phyloP scores from a whole-genome alignment of 2,113 vertebrate species.

The Terrapene triunguis region DNA sequence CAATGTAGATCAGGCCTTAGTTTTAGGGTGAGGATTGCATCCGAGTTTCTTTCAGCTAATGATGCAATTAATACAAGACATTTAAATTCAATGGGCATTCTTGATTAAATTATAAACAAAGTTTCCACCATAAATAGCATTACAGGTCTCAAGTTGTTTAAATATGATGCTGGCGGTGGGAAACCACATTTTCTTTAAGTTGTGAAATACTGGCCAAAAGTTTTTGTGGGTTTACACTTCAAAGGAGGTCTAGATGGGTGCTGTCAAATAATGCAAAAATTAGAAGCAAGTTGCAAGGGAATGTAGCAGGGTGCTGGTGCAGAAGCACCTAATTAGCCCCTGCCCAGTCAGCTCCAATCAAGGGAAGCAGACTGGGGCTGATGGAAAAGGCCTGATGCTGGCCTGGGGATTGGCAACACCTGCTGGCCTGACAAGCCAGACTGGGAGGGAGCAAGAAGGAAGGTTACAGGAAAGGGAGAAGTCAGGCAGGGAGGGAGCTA shows the following conservation, averaged over 20 bases:
- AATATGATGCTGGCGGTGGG: not conserved
- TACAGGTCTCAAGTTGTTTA: not conserved
- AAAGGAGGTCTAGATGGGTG: not conserved
- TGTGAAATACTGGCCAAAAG: not conserved
- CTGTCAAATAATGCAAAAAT: constrained; percentile 19
- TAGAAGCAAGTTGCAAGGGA: not conserved
- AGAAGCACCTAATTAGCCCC: too few species aligned
- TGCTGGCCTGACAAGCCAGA: too few species aligned
- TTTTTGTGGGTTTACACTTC: not conserved
- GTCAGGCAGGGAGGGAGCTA: too few species aligned
- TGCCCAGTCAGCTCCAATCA: too few species aligned
- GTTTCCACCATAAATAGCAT: not conserved
- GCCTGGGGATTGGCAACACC: too few species aligned
- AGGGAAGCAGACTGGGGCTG: too few species aligned
- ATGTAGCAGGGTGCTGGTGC: too few species aligned
- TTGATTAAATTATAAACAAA: constrained; percentile 2
- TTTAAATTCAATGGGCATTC: not conserved
- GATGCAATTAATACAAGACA: not conserved
- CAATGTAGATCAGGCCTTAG: not conserved
- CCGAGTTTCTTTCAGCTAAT: not conserved
- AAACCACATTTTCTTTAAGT: not conserved
- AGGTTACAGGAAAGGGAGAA: too few species aligned
- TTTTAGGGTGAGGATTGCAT: not conserved
- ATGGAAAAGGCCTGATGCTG: too few species aligned
- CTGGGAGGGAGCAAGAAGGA: too few species aligned